These are phyloP conservation scores for Aquatica leii DNA, from an alignment of 2,888 invertebrate species.

Conservation along the genomic window DNA sequence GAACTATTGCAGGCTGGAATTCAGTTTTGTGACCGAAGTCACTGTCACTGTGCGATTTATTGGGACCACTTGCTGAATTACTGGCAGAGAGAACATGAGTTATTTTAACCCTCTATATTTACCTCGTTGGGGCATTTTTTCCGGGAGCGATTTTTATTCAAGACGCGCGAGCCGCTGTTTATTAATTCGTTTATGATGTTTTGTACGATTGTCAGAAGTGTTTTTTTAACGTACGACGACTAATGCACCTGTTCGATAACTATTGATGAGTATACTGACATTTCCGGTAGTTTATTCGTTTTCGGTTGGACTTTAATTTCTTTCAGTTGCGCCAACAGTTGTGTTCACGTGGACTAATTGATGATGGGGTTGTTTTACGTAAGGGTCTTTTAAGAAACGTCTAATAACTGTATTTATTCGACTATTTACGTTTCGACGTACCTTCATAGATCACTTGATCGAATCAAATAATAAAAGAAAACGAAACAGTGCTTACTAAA, in stretches of 20 bases:
- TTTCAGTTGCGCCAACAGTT: constrained; percentile 20
- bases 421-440: not conserved
- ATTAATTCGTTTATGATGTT: not conserved
- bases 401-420: constrained; percentile 26
- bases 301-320: constrained; percentile 40
- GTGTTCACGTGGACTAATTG: constrained; percentile 29
- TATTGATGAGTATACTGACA: constrained; percentile 43
- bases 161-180: not conserved
- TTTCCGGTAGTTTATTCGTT: constrained; percentile 41
- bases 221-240: constrained; percentile 25
- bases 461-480: no score
- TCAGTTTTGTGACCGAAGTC: constrained; percentile 58
- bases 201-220: not conserved
- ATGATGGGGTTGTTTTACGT: constrained; percentile 23
- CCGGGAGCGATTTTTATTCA: not conserved
- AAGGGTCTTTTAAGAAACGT: constrained; percentile 15
- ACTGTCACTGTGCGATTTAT: constrained; percentile 48
- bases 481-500: no score
- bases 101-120: constrained; percentile 14
- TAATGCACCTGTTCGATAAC: constrained; percentile 42
- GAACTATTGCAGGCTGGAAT: constrained; percentile 59
- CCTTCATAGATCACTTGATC: no score
- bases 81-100: constrained; percentile 37
- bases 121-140: not conserved
- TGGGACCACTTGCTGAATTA: constrained; percentile 47